Percentiles rank a stretch among this genome's conserved stretches.
Evolutionary conservation across 2,888 invertebrate species (phyloP).

Genomic region (Polyommatus iphigenia): DNA sequence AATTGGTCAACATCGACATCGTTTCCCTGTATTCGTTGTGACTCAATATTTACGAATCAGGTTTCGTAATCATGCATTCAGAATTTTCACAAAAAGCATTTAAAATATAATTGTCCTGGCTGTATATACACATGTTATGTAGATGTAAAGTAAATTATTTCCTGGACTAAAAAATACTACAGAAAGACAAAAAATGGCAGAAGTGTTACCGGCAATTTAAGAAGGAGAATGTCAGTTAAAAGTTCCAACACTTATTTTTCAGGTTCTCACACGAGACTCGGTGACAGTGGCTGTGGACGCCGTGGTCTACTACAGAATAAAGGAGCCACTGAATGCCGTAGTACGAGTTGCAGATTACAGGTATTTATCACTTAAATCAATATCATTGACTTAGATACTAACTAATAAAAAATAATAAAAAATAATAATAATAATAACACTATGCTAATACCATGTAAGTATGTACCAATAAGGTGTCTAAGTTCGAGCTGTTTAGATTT

Average conservation of each 20-base stretch:
- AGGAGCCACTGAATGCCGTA: slow-evolving; percentile 88
- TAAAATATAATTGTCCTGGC: too few relatives aligned
- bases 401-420: too few relatives aligned
- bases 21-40: not conserved
- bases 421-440: too few relatives aligned
- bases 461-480: too few relatives aligned
- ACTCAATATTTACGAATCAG: not conserved
- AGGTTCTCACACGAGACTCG: slow-evolving; percentile 95
- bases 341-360: slow-evolving; percentile 88
- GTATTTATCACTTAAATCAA: slow-evolving; percentile 57
- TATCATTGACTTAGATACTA: too few relatives aligned
- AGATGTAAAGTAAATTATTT: too few relatives aligned
- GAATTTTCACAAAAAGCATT: not conserved
- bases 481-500: too few relatives aligned
- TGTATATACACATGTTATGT: too few relatives aligned
- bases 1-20: slow-evolving; percentile 8
- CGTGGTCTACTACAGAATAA: slow-evolving; percentile 90
- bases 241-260: slow-evolving; percentile 34
- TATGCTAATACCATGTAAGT: too few relatives aligned
- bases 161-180: too few relatives aligned
- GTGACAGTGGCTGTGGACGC: slow-evolving; percentile 97
- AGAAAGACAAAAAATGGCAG: too few relatives aligned
- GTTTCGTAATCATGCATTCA: not conserved
- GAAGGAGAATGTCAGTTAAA: not conserved
- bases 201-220: too few relatives aligned